Evolutionary conservation across 2,888 invertebrate species (phyloP), one percentile per base, ranked within the genome.

Genomic region (Thereva unica): DNA sequence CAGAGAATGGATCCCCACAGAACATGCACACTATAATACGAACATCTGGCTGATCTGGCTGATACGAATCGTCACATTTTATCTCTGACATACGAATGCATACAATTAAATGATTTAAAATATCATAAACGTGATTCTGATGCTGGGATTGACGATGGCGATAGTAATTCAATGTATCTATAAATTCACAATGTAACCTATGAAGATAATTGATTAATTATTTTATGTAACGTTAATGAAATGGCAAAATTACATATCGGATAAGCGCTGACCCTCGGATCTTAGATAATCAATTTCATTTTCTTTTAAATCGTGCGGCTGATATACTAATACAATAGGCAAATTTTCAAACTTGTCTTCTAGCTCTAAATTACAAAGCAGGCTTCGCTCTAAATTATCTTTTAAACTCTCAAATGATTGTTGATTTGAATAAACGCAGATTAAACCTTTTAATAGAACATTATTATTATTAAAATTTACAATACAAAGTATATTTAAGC

Each of bases 11-110:
- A 81, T 97, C 97, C 63, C 95, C 96, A 81, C 97, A 97, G 81
- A 96, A 95, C 89, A 96, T 91, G 80, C 95, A 96, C 86, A 97
- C 92, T 79, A 92, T 92, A 80, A 95, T 92, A 74, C 95, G 89
- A 10, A 81, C 70, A 71, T 81, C 81, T 10, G 82, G 71, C 77
- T 82, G 76, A 74, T 77, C 80, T 50, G 78, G 76, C 66, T 78
- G 76, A 76, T 78, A 80, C 68, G 78, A 74, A 68, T 80, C 80
- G 64, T 78, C 76, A 68, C 76, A 76, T 68, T 81, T 81, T 71
- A 78, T 78, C 72, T 81, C 80, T 55, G 79, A 74, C 50, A 80
- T 73, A 66, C 79, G 77, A 40, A 81, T 74, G 34, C 80, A 79
- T 66, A 79, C 76, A 71, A 81, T 81, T 49, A 81, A 77, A 71